phyloP scores from a whole-genome alignment of 2,888 invertebrate genomes.

The Lepetodrilus schrolli region DNA sequence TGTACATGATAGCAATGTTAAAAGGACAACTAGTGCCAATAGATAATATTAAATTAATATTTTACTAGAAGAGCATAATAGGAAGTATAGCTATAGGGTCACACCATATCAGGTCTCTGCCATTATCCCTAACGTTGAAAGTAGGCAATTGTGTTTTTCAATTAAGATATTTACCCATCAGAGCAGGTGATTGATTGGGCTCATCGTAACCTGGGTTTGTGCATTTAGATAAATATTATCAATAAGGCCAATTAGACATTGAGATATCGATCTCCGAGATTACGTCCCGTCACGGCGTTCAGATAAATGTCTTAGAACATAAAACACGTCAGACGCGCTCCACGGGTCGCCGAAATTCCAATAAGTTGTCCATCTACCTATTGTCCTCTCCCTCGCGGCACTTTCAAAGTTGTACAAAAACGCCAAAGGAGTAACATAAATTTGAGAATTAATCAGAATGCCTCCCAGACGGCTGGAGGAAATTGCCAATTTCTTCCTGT shows the following conservation, averaged over 20 bases:
- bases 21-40: too few relatives aligned
- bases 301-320: conserved; percentile 1
- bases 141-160: too few relatives aligned
- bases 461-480: conserved; percentile 19
- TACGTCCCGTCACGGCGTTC: neutral
- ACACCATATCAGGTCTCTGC: too few relatives aligned
- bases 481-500: conserved; percentile 23
- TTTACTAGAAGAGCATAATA: too few relatives aligned
- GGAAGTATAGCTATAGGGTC: too few relatives aligned
- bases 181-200: neutral
- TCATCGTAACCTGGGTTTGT: neutral
- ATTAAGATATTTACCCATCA: neutral
- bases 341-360: conserved; percentile 21
- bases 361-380: conserved; percentile 22
- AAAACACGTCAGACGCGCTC: conserved; percentile 18
- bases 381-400: neutral
- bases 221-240: conserved; percentile 15
- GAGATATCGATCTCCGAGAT: conserved; percentile 1
- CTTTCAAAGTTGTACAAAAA: conserved; percentile 12
- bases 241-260: conserved; percentile 10
- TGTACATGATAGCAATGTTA: too few relatives aligned
- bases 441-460: conserved; percentile 19
- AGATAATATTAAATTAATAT: too few relatives aligned
- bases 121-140: too few relatives aligned
- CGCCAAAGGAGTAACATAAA: conserved; percentile 18